Percentiles rank a stretch among this genome's conserved stretches.
Evolutionary conservation across 2,888 invertebrate species (phyloP).

Genomic region (Tetanocera ferruginea): DNA sequence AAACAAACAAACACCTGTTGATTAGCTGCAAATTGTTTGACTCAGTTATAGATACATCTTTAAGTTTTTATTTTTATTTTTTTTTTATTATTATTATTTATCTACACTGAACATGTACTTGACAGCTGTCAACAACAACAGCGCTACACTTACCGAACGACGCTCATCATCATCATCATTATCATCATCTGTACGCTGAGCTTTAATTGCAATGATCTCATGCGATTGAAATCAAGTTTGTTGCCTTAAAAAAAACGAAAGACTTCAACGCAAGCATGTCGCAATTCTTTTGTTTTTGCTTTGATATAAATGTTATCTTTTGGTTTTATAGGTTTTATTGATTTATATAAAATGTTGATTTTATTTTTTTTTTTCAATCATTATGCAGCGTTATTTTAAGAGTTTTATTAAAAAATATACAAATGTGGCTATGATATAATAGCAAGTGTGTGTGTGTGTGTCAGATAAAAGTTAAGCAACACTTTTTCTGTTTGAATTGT

Average conservation of each 20-base stretch:
- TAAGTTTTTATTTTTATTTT: not conserved
- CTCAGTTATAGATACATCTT: not conserved
- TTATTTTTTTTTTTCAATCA: not conserved
- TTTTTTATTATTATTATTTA: too few species aligned
- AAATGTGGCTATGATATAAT: not conserved
- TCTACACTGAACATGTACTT: not conserved
- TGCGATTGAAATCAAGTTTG: conserved; percentile 22
- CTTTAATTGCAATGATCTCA: conserved; percentile 23
- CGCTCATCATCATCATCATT: not conserved
- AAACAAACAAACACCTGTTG: conserved; percentile 4
- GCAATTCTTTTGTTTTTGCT: not conserved
- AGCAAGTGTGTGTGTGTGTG: not conserved
- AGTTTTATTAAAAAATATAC: not conserved
- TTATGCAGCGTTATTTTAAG: not conserved
- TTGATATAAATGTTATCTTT: not conserved
- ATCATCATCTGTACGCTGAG: not conserved
- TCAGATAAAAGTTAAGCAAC: not conserved
- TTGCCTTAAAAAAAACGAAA: conserved; percentile 24
- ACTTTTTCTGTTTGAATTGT: not conserved
- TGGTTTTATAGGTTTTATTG: not conserved
- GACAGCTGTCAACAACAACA: not conserved
- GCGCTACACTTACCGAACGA: not conserved
- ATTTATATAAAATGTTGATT: not conserved
- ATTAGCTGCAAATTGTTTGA: not conserved
- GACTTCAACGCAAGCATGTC: conserved; percentile 21